Conservation (phyloP, 2,888 invertebrate species). For the Rhimphoctona megacephalus region DNA sequence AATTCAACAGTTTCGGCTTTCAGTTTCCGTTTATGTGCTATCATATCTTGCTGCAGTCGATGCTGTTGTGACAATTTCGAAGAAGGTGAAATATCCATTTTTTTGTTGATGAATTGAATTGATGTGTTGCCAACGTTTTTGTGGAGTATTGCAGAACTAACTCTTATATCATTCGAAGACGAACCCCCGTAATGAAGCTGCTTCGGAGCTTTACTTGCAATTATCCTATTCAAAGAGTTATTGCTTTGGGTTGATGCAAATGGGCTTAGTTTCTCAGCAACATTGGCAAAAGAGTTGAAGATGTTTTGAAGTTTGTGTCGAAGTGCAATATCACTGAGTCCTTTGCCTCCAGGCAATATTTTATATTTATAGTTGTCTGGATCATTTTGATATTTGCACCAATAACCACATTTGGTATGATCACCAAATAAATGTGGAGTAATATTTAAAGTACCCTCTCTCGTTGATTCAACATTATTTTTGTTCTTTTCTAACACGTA, state of each 20-base stretch:
- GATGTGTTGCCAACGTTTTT: conserved; percentile 62
- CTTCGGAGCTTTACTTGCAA: conserved; percentile 66
- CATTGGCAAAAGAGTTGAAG: conserved; percentile 63
- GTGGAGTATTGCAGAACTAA: conserved; percentile 60
- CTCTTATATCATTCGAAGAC: no score
- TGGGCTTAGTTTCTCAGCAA: conserved; percentile 63
- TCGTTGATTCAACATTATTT: conserved; percentile 53
- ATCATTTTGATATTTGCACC: conserved; percentile 24
- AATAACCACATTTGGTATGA: conserved; percentile 42
- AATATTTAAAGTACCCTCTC: no score
- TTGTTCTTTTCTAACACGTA: conserved; percentile 62
- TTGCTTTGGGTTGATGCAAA: conserved; percentile 70
- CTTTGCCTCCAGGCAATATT: no score
- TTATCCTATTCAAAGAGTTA: conserved; percentile 62
- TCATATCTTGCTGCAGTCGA: conserved; percentile 40
- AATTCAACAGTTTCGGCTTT: conserved; percentile 35
- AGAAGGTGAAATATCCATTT: no score
- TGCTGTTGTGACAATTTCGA: conserved; percentile 43
- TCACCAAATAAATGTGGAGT: no score
- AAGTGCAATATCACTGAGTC: no score
- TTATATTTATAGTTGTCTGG: conserved; percentile 32
- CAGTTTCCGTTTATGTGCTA: neutral
- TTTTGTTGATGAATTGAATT: conserved; percentile 29
- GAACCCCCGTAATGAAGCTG: conserved; percentile 67
- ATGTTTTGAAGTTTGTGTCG: conserved; percentile 44